Evolutionary conservation across 2,113 vertebrate genomes (phyloP).

Genomic region (Poeciliopsis retropinna): DNA sequence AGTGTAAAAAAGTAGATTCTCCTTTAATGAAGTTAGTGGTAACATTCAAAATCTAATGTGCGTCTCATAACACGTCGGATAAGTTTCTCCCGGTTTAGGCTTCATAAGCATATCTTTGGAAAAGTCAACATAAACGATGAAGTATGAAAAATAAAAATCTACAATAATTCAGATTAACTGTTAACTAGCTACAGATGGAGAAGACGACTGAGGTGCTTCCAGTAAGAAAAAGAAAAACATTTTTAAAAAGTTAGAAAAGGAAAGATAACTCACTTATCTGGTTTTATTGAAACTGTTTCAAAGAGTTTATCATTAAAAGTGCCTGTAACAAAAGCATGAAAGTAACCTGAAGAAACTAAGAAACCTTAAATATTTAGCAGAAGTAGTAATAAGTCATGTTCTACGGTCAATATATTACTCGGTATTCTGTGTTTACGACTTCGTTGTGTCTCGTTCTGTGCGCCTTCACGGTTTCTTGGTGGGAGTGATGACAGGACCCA

Average conservation of each 20-base stretch:
- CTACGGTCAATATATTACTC: constrained; percentile 27
- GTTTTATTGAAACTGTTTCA: not conserved
- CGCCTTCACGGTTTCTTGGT: not conserved
- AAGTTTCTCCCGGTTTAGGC: not conserved
- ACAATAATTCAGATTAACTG: not conserved
- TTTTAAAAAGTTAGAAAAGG: not conserved
- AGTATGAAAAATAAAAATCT: not conserved
- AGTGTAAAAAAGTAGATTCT: constrained; percentile 19
- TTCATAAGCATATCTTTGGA: not conserved
- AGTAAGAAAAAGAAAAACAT: not conserved
- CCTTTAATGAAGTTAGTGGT: constrained; percentile 7
- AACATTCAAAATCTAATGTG: not conserved
- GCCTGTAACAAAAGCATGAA: constrained; percentile 23
- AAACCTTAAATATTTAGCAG: constrained; percentile 26
- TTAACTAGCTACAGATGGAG: not conserved
- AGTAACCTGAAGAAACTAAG: constrained; percentile 10
- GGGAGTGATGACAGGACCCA: constrained; percentile 12
- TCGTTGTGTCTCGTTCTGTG: constrained; percentile 16
- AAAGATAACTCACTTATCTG: not conserved
- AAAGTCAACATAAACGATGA: not conserved
- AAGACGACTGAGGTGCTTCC: not conserved
- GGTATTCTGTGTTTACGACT: constrained; percentile 19
- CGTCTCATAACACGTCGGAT: not conserved
- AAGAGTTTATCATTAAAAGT: constrained; percentile 18
- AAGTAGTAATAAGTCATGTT: constrained; percentile 16